Evolutionary conservation across 1,140 invertebrate genomes (phyloP).

Genomic region (Orchestia grillus): DNA sequence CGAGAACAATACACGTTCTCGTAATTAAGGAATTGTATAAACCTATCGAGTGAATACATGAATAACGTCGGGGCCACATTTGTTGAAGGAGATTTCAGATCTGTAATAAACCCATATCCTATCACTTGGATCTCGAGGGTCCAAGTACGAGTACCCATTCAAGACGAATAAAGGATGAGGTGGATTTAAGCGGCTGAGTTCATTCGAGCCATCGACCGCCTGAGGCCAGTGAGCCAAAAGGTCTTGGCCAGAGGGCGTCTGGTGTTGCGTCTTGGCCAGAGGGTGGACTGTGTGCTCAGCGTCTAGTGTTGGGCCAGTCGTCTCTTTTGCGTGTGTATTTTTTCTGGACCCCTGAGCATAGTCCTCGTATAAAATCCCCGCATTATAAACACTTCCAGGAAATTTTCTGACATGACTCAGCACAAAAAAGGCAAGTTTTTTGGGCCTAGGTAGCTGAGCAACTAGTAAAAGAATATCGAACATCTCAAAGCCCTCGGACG

Average conservation of each 20-base stretch:
- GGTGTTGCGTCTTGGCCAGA: too few relatives aligned
- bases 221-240: not conserved
- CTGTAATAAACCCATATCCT: too few relatives aligned
- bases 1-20: not conserved
- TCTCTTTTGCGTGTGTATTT: not conserved
- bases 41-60: not conserved
- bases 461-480: not conserved
- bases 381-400: not conserved
- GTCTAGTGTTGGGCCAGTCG: not conserved
- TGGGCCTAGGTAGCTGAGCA: not conserved
- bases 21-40: not conserved
- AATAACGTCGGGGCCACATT: not conserved
- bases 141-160: not conserved
- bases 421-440: slow-evolving; percentile 17
- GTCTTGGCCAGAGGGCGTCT: not conserved
- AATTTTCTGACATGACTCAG: slow-evolving; percentile 17
- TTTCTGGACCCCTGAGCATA: not conserved
- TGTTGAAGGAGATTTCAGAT: not conserved
- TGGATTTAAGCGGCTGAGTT: not conserved
- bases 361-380: not conserved
- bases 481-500: not conserved
- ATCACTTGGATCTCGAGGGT: not conserved
- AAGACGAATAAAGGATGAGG: not conserved
- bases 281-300: too few relatives aligned
- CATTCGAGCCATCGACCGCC: not conserved